Evolutionary conservation across 1,140 invertebrate species (phyloP), one percentile per base, ranked within the genome.

Genomic region (Calliopsis andreniformis): DNA sequence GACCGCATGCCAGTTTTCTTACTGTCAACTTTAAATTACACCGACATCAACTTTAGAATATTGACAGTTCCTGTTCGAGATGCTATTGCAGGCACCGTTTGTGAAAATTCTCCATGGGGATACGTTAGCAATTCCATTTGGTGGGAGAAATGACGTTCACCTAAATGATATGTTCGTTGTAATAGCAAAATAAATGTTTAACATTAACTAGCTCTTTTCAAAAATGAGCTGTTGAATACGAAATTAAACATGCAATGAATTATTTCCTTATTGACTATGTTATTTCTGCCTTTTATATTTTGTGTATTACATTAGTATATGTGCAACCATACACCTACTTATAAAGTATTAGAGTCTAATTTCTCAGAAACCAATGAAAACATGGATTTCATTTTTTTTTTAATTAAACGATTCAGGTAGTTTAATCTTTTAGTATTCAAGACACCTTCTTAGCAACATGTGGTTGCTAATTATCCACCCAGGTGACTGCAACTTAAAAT

Each of bases 1-100:
- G 96, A 97, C 86, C 92, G 94, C 39, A 96, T 97, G 96, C 95
- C 96, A 0, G 93, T 95, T 42, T 96, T 97, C 79, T 88, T 97
- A 20, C 90, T 95, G 68, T 93, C 95, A 1, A 93, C 94, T 49
- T 87, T 97, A 12, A 94, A 97, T 85, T 96, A 95, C 78, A 94
- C 93, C 32, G 96, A 97, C 78, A 92, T 96, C 1, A 97, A 97
- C 85, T 97, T 96, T 92, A 94, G 96, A 85, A 94, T 97, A 78
- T 95, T 94, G 83, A 94, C 94, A 3, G 94, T 95, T 0, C 93
- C 95, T 0, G 87, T 96, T 3, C 92, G 93, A 32, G 90, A 93
- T 0, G 92, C 96, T 0, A 92, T 96, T 6, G 91, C 94, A 53
- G 95, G 94, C 20, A 97, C 96, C 0, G 94, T 95, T 7, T 97